These are phyloP conservation scores for Drosophila parthenogenetica DNA, from an alignment of 2,888 invertebrate genomes.

Conservation along the genomic window DNA sequence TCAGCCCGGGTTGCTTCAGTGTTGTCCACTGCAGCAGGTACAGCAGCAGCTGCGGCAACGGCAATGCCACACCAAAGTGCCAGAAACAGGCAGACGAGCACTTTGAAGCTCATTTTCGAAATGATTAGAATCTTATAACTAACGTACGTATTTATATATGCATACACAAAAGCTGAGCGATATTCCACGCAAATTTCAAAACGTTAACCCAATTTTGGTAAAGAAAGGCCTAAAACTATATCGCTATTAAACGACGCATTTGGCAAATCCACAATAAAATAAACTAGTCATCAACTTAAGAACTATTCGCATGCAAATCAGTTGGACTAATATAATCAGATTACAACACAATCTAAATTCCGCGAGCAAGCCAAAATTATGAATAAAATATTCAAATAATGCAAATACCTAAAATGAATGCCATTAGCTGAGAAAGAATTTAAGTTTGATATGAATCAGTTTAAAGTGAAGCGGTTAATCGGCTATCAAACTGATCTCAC, in stretches of 20 bases:
- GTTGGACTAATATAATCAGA: conserved; percentile 35
- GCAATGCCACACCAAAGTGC: conserved; percentile 16
- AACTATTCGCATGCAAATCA: conserved; percentile 37
- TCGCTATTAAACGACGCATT: neutral
- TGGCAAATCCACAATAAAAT: neutral
- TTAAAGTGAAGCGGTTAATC: neutral
- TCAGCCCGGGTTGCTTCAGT: neutral
- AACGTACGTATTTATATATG: conserved; percentile 37
- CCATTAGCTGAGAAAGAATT: neutral
- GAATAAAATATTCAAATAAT: neutral
- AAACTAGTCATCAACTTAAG: neutral
- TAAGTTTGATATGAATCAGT: conserved; percentile 1
- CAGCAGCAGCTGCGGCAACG: neutral
- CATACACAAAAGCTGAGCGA: conserved; percentile 10
- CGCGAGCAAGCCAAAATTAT: conserved; percentile 2
- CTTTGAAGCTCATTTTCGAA: conserved; percentile 28
- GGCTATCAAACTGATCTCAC: conserved; percentile 1
- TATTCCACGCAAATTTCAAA: neutral
- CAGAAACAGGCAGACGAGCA: conserved; percentile 9
- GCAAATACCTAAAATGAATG: neutral
- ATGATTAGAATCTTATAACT: neutral
- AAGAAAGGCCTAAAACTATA: conserved; percentile 1
- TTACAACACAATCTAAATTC: conserved; percentile 18
- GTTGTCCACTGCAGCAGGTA: neutral
- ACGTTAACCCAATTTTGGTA: conserved; percentile 23